These are phyloP conservation scores for Megathymus violae DNA, from an alignment of 1,140 invertebrate species.

Conservation along the genomic window DNA sequence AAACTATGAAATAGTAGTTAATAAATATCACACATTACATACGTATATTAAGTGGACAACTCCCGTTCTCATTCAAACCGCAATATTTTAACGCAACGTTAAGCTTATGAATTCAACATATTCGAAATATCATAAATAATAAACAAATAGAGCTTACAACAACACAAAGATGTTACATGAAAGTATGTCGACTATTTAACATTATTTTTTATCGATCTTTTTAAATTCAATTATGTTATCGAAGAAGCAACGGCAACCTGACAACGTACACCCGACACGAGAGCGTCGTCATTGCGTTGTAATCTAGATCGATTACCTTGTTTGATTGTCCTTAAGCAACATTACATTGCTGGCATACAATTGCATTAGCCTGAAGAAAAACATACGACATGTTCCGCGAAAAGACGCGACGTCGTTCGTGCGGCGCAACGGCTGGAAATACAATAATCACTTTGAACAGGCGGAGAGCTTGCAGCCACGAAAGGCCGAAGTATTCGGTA, in stretches of 20 bases:
- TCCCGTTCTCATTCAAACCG: background rate
- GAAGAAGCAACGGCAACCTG: too few relatives aligned
- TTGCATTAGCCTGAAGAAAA: constrained; percentile 24
- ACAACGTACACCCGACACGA: too few relatives aligned
- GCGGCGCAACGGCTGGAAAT: constrained; percentile 9
- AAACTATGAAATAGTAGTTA: too few relatives aligned
- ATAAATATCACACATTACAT: too few relatives aligned
- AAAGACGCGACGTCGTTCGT: constrained; percentile 8
- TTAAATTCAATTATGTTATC: background rate
- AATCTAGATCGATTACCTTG: too few relatives aligned
- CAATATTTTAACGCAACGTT: background rate
- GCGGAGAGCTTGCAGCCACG: background rate
- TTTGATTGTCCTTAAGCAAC: constrained; percentile 3
- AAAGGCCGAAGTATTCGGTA: constrained; percentile 19
- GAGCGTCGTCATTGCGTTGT: too few relatives aligned
- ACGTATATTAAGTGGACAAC: too few relatives aligned
- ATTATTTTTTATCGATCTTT: background rate
- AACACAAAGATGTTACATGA: background rate
- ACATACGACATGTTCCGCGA: constrained; percentile 17
- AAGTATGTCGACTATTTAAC: too few relatives aligned
- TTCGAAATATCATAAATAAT: constrained; percentile 16
- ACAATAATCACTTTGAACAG: background rate
- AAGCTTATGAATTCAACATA: background rate
- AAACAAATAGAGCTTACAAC: background rate
- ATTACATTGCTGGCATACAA: constrained; percentile 20